Conservation (phyloP, 2,797 vertebrate genomes). For the Poeciliopsis gracilis region DNA sequence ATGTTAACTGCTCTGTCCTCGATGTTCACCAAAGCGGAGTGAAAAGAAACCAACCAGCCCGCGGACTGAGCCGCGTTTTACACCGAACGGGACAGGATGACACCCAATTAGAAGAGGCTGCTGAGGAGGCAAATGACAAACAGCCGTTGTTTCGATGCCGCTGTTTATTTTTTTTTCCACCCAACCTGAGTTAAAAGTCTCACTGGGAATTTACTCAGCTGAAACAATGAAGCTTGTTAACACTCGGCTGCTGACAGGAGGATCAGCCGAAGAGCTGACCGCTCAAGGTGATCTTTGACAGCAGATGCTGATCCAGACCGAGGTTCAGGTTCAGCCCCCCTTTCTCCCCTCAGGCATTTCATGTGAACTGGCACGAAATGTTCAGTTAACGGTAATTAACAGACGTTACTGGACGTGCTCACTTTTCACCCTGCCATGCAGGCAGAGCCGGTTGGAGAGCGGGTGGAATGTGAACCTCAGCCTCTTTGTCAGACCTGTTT, state of each 20-base stretch:
- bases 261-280: slow-evolving; percentile 37
- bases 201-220: slow-evolving; percentile 38
- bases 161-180: slow-evolving; percentile 8
- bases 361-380: not conserved
- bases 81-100: slow-evolving; percentile 55
- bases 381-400: slow-evolving; percentile 9
- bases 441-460: slow-evolving; percentile 57
- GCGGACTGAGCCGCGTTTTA: slow-evolving; percentile 42
- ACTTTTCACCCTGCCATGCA: slow-evolving; percentile 42
- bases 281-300: slow-evolving; percentile 25
- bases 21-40: slow-evolving; percentile 20
- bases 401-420: slow-evolving; percentile 30
- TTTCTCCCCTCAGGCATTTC: not conserved
- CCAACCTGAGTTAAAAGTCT: slow-evolving; percentile 47
- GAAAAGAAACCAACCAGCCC: slow-evolving; percentile 37
- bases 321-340: not conserved
- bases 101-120: slow-evolving; percentile 62
- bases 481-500: slow-evolving; percentile 28
- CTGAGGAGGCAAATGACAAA: slow-evolving; percentile 47
- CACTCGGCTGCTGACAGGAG: slow-evolving; percentile 19
- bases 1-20: slow-evolving; percentile 43
- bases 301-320: slow-evolving; percentile 6
- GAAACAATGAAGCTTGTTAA: slow-evolving; percentile 43
- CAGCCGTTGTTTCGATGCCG: slow-evolving; percentile 55
- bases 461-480: slow-evolving; percentile 14